Percentiles rank a stretch among this genome's conserved stretches.
phyloP scores from a whole-genome alignment of 2,113 vertebrate species.

The Heloderma charlesbogerti region DNA sequence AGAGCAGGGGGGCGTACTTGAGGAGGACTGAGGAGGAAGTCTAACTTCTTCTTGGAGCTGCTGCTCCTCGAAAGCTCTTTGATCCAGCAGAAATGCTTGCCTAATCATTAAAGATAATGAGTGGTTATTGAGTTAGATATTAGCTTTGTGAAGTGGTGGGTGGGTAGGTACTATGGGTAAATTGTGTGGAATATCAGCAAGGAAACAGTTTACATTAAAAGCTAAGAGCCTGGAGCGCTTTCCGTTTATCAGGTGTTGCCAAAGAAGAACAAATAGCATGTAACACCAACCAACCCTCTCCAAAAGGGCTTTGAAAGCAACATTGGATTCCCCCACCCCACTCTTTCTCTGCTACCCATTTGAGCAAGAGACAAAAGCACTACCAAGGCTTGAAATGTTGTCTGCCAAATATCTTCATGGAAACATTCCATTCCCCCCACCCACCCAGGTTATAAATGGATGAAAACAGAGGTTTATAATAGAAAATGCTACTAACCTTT shows the following conservation, averaged over 20 bases:
- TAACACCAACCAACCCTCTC: slow-evolving; percentile 55
- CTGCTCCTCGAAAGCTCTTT: background rate
- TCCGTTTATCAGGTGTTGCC: slow-evolving; percentile 60
- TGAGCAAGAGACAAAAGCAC: slow-evolving; percentile 34
- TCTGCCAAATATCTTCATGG: slow-evolving; percentile 57
- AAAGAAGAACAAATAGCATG: slow-evolving; percentile 62
- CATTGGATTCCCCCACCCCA: background rate
- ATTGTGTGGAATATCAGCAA: slow-evolving; percentile 55
- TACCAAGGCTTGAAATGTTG: background rate
- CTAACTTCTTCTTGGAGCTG: too few species aligned
- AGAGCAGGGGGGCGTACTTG: too few species aligned
- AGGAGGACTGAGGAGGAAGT: too few species aligned
- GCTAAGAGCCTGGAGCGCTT: slow-evolving; percentile 64
- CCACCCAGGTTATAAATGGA: slow-evolving; percentile 54
- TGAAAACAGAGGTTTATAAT: slow-evolving; percentile 42
- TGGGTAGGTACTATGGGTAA: slow-evolving; percentile 15
- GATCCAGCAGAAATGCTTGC: slow-evolving; percentile 1
- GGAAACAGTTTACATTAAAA: slow-evolving; percentile 66
- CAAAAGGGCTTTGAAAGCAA: slow-evolving; percentile 48
- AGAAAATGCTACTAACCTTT: slow-evolving; percentile 56
- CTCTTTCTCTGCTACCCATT: slow-evolving; percentile 3
- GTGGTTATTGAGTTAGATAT: slow-evolving; percentile 51
- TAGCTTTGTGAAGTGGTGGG: slow-evolving; percentile 55
- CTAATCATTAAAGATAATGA: slow-evolving; percentile 29
- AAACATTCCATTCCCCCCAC: slow-evolving; percentile 42